Conservation (phyloP, 2,888 invertebrate genomes). For the Torymus aiolomorphi region DNA sequence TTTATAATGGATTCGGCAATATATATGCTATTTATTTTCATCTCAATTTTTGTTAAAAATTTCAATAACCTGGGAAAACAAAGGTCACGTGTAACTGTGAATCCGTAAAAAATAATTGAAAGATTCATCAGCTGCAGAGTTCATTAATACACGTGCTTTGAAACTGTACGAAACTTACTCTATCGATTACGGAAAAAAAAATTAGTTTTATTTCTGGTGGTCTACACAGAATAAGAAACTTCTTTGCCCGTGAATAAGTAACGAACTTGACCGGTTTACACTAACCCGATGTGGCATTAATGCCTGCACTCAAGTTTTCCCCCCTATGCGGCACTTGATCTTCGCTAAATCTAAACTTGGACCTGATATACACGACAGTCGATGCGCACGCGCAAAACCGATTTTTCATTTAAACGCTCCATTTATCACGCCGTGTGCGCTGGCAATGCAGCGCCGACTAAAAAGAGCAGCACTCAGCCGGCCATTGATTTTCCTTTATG, state of each 20-base stretch:
- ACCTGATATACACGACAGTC: conserved; percentile 5
- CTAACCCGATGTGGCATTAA: background rate
- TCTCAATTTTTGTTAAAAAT: background rate
- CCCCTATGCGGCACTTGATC: background rate
- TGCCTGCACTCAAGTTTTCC: background rate
- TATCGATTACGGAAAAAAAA: no score
- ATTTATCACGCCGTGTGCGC: no score
- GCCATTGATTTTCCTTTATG: no score
- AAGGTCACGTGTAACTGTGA: background rate
- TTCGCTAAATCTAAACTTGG: background rate
- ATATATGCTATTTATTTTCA: background rate
- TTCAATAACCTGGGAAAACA: background rate
- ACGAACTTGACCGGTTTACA: background rate
- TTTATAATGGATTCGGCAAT: no score
- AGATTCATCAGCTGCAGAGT: no score
- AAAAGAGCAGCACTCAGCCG: no score
- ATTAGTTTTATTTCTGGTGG: no score
- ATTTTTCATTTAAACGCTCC: no score
- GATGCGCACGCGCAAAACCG: background rate
- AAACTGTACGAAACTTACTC: no score
- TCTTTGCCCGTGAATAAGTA: background rate
- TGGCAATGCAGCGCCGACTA: no score
- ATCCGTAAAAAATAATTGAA: no score
- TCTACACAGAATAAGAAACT: background rate
- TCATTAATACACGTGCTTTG: no score